Conservation (phyloP, 30 jellyfish, hydroid and myxozoan genomes). For the Chironex yamaguchii region DNA sequence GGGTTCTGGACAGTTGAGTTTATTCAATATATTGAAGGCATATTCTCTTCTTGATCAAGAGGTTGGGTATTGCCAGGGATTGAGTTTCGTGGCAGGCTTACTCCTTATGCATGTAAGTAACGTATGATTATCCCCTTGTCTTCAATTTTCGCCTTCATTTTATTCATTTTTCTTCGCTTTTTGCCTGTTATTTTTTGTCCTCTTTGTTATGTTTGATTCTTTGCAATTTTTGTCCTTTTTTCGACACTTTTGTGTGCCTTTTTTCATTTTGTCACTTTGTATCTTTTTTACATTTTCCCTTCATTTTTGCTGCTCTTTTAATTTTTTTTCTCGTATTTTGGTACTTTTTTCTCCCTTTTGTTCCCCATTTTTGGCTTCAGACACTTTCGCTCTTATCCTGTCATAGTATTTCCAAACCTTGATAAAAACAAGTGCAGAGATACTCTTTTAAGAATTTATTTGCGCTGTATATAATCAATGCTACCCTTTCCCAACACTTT, state of each 20-base stretch:
- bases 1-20: constrained; percentile 95
- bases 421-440: no score
- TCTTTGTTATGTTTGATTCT: neutral
- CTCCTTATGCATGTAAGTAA: constrained; percentile 94
- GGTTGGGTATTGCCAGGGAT: constrained; percentile 99
- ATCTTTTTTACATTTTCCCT: neutral
- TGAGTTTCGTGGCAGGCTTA: constrained; percentile 98
- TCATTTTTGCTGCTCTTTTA: no score
- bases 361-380: no score
- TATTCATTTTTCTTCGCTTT: neutral
- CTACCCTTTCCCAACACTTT: no score
- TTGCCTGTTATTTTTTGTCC: no score
- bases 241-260: neutral
- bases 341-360: no score
- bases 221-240: neutral
- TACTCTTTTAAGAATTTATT: no score
- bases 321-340: no score
- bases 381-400: no score
- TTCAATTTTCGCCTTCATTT: neutral
- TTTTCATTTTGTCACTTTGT: neutral
- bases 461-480: no score
- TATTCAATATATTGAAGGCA: constrained; percentile 85
- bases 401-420: no score
- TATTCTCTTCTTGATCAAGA: constrained; percentile 90
- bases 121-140: neutral